Evolutionary conservation across 2,797 vertebrate species (phyloP), one percentile per base, ranked within the genome.

Genomic region (Lacerta viridis): DNA sequence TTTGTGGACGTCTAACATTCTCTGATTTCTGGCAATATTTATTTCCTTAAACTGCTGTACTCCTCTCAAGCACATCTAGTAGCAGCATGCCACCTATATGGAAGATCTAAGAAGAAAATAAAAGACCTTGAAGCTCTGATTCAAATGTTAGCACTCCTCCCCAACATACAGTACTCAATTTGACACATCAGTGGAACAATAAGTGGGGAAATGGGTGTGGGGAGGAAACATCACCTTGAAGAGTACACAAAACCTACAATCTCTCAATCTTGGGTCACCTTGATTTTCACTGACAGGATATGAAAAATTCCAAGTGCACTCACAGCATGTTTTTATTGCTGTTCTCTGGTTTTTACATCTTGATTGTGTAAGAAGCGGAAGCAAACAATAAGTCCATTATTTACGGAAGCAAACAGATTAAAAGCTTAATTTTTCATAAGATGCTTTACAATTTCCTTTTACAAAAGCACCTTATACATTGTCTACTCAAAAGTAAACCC

Each of bases 101-200:
- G 59, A 81, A 61, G 29, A 69, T 43, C 27, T 68, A 80, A 50
- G 0, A 77, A 68, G 82, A n/a, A 17, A 64, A 74, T 11, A 4
- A 80, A 87, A 74, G n/a, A 84, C 29, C 71, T 59, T 86, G 66
- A 0, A 91, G 11, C 29, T 77, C 2, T 83, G 11, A 83, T 88
- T 46, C 20, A 36, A 41, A 1, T 61, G 39, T 18, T 33, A 5
- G 0, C 41, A 79, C 8, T 36, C 29, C 17, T 55, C 80, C 9
- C 80, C 75, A 93, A 85, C 0, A 29, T 0, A 71, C 0, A 72
- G 2, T 18, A 64, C 88, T 87, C 2, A 66, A 82, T 74, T 41
- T 69, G 81, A 55, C 80, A 0, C 55, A 80, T 87, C 20, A 72
- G 29, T 27, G 15, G 50, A 81, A 89, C 23, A 75, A 39, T 29